phyloP scores from a whole-genome alignment of 2,888 invertebrate species.

The Caenorhabditis becei region DNA sequence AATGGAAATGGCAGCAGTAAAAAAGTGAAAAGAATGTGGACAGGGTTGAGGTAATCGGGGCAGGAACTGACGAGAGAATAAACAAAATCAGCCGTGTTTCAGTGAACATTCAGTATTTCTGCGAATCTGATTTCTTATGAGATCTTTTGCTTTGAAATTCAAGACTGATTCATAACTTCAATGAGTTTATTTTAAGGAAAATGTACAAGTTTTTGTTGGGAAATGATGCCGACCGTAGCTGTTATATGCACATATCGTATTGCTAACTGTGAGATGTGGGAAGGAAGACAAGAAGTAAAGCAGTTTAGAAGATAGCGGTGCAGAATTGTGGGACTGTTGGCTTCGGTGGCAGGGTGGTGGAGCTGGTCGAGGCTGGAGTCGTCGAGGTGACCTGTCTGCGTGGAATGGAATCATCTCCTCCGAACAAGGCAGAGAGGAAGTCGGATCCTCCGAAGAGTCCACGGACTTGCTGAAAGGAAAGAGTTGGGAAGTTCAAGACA shows the following conservation, averaged over 20 bases:
- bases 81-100: conserved; percentile 1
- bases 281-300: conserved; percentile 28
- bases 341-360: conserved; percentile 70
- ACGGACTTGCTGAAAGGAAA: conserved; percentile 73
- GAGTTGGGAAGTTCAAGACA: not conserved
- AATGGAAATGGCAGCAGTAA: conserved; percentile 6
- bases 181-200: not conserved
- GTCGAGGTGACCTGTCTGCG: conserved; percentile 56
- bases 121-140: not conserved
- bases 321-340: conserved; percentile 80
- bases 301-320: conserved; percentile 76
- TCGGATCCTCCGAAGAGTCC: conserved; percentile 76
- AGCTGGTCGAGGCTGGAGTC: conserved; percentile 64
- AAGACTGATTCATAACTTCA: not conserved
- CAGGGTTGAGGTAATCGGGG: not conserved
- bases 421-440: conserved; percentile 72
- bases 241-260: conserved; percentile 50
- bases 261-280: conserved; percentile 26
- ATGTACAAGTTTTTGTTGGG: conserved; percentile 29
- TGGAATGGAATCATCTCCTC: conserved; percentile 56
- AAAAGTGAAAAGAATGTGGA: not conserved
- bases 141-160: not conserved
- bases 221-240: conserved; percentile 32
- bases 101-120: not conserved
- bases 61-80: not conserved